Base-by-base conservation (phyloP, 2,113 vertebrate genomes). In the Carlito syrichta region DNA sequence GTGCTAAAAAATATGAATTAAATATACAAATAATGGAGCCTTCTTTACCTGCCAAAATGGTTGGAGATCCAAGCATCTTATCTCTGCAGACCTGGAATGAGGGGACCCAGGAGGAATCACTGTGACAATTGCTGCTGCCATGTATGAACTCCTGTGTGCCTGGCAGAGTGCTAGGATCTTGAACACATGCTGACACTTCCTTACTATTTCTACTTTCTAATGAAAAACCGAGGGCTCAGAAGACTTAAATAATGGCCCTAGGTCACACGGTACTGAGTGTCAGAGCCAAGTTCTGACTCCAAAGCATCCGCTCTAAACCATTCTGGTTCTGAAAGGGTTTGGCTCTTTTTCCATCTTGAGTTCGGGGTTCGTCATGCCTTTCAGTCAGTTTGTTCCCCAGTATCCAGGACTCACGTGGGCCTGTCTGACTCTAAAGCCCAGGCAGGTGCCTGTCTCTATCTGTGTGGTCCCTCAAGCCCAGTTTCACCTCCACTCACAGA, bases 181-280 rank as follows among this genome's bases (percentile, higher is more conserved):
- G 7, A 2, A 9, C 6, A 5, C 14, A 11, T 0, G 11, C 11
- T 8, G 73, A 90, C 2, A 8, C 17, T 5, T 69, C 3, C 40
- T 78, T 50, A 69, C 10, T 74, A 60, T 73, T 84, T 93, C 23
- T 32, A n/a, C 11, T 30, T 78, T 82, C 85, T 12, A 6, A 32
- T 22, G 25, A 71, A 71, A 88, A 56, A 19, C 56, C 8, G 23
- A 63, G 66, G 40, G 32, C 35, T 91, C 35, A 30, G 35, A 63
- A 71, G 60, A n/a, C 45, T 91, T 77, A 43, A 91, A 20, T 14
- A 43, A 54, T 74, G 48, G 73, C 35, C 58, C 0, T 2, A 71
- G 74, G 71, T 50, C 84, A 92, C 27, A 8, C 2, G 85, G 2
- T n/a, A 89, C 40, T 11, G 52, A 78, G 60, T 5, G 7, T 12